A percentile compares a stretch with the other conserved stretches of the same genome.
These are phyloP conservation scores for Mustela lutreola DNA, from an alignment of 2,113 vertebrate genomes.

Conservation along the genomic window DNA sequence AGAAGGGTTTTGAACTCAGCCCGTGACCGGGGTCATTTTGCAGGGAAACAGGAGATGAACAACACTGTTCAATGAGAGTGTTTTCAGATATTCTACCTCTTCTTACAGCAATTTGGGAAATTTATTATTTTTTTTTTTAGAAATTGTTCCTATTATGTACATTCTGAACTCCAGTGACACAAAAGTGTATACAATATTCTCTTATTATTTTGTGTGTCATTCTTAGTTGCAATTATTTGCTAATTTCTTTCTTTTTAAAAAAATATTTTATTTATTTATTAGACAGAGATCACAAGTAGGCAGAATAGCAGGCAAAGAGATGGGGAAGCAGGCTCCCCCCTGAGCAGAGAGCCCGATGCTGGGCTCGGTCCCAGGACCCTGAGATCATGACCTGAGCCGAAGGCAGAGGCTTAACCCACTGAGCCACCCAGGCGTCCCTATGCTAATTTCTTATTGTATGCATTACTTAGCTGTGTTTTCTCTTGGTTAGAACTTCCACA, in stretches of 20 bases:
- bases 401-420: no score
- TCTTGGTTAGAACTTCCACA: neutral
- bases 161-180: neutral
- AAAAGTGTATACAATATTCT: neutral
- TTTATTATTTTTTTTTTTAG: neutral
- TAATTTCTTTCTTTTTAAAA: neutral
- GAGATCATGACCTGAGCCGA: no score
- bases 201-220: neutral
- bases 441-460: neutral
- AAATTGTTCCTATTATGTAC: neutral
- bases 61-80: neutral
- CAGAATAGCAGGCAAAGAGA: no score
- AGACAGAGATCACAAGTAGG: no score
- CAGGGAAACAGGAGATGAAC: neutral
- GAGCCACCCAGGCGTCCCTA: no score
- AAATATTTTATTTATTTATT: no score
- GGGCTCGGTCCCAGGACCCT: no score
- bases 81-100: neutral
- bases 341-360: no score
- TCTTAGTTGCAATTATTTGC: neutral
- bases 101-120: neutral
- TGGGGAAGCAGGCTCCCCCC: no score
- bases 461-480: neutral
- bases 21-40: neutral
- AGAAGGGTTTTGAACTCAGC: neutral